Evolutionary conservation across 1,140 invertebrate genomes (phyloP), one percentile per base, ranked within the genome.

Genomic region (Cotesia glomerata): DNA sequence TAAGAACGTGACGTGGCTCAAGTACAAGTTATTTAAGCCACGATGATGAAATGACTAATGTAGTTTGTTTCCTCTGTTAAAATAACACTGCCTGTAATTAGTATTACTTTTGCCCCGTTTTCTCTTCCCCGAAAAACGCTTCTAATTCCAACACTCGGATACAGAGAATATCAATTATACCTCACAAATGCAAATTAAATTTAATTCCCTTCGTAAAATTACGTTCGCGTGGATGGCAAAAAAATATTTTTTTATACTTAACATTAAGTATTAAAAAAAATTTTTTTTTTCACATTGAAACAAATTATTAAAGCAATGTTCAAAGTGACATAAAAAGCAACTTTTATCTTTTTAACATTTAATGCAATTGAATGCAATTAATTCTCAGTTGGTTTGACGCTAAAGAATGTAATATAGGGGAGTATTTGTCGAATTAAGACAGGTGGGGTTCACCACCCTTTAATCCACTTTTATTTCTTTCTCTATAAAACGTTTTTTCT

Each of bases 391-490:
- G 64, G 69, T 67, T 74, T 67, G 63, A 74, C 64, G 65, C 26
- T 64, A 49, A 74, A 74, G 69, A 74, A 74, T 74, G 69, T 74
- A 74, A 74, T 74, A 74, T 71, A 62, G 59, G 62, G 54, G 63
- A 11, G 0, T 14, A 26, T 74, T 65, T 67, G 68, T 67, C 35
- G 64, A 51, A 54, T 26, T 58, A 35, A 68, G 49, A 13, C 56
- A 52, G n/a, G 59, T 34, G 14, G 16, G 45, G 49, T 5, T 8
- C 63, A 16, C 11, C 9, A 16, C 16, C 14, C 63, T 54, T 14
- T 32, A 16, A 11, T 45, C 34, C 16, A 51, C 54, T 45, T 32
- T 66, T 14, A 32, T 45, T 18, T 49, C 51, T 45, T 34, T 34
- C 13, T 32, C 14, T 32, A 5, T 26, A 5, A 5, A 8, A 26